phyloP scores from a whole-genome alignment of 2,888 invertebrate genomes.

The Xylophagus ater region DNA sequence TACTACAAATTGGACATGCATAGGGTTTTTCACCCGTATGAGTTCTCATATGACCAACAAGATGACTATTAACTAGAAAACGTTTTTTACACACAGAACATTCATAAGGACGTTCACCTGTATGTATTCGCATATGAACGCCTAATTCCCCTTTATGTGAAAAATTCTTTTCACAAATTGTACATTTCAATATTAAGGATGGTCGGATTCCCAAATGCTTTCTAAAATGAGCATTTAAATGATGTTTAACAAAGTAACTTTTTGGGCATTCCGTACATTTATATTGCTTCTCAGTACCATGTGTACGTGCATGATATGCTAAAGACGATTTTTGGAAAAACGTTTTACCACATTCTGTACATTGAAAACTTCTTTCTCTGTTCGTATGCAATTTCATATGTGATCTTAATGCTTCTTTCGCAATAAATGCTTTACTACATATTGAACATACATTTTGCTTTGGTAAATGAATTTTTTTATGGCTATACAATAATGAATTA shows the following conservation, averaged over 20 bases:
- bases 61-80: slow-evolving; percentile 13
- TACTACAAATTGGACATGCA: slow-evolving; percentile 11
- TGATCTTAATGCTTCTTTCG: slow-evolving; percentile 4
- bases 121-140: slow-evolving; percentile 15
- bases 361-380: slow-evolving; percentile 11
- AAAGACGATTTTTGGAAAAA: slow-evolving; percentile 10
- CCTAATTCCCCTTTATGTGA: slow-evolving; percentile 11
- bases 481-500: slow-evolving; percentile 6
- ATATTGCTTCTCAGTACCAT: slow-evolving; percentile 9
- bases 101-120: slow-evolving; percentile 13
- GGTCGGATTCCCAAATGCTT: slow-evolving; percentile 11
- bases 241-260: slow-evolving; percentile 9
- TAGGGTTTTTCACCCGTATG: slow-evolving; percentile 16
- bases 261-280: slow-evolving; percentile 10
- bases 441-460: slow-evolving; percentile 11
- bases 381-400: slow-evolving; percentile 9
- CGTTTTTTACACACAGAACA: slow-evolving; percentile 12
- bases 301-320: slow-evolving; percentile 11
- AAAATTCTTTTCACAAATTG: slow-evolving; percentile 10
- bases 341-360: slow-evolving; percentile 11
- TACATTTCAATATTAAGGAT: slow-evolving; percentile 9
- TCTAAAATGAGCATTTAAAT: slow-evolving; percentile 11
- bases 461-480: slow-evolving; percentile 11
- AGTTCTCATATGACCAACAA: slow-evolving; percentile 13
- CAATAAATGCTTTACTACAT: slow-evolving; percentile 12